These are phyloP conservation scores for Ceriagrion tenellum DNA, from an alignment of 2,888 invertebrate species.

Conservation along the genomic window DNA sequence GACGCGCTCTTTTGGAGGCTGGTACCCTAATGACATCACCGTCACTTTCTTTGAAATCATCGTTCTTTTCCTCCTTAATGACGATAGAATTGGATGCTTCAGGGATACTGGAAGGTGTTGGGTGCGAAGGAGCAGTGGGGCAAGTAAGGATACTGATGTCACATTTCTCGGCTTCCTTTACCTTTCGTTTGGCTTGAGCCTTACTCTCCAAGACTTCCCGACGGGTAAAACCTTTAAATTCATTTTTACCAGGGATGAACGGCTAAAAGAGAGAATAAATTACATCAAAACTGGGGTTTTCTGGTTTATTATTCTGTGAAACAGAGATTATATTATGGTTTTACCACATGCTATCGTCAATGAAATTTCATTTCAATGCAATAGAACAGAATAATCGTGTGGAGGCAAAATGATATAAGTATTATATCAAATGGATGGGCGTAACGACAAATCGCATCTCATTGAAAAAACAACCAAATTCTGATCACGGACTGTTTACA, in stretches of 20 bases:
- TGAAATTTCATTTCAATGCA: not conserved
- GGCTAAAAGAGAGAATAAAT: not conserved
- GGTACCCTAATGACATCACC: slow-evolving; percentile 35
- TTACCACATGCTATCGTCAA: no score
- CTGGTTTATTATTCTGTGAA: no score
- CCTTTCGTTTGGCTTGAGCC: slow-evolving; percentile 28
- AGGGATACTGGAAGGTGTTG: not conserved
- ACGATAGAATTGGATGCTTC: not conserved
- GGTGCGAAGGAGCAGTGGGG: not conserved
- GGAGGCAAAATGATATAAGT: not conserved
- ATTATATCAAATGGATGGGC: not conserved
- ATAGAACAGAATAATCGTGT: not conserved
- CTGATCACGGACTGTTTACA: no score
- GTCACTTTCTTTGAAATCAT: not conserved
- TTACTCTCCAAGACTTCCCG: slow-evolving; percentile 46
- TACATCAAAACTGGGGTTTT: not conserved
- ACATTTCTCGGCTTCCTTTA: slow-evolving; percentile 16
- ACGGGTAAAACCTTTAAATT: slow-evolving; percentile 48
- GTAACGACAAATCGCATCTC: not conserved
- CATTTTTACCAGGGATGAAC: not conserved
- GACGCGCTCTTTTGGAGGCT: slow-evolving; percentile 14
- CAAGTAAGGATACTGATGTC: slow-evolving; percentile 7
- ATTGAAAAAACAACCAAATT: no score
- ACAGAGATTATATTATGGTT: no score
- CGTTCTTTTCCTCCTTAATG: slow-evolving; percentile 8